Base-by-base conservation (phyloP, 30 jellyfish, hydroid and myxozoan genomes). In the Rhopilema esculentum region DNA sequence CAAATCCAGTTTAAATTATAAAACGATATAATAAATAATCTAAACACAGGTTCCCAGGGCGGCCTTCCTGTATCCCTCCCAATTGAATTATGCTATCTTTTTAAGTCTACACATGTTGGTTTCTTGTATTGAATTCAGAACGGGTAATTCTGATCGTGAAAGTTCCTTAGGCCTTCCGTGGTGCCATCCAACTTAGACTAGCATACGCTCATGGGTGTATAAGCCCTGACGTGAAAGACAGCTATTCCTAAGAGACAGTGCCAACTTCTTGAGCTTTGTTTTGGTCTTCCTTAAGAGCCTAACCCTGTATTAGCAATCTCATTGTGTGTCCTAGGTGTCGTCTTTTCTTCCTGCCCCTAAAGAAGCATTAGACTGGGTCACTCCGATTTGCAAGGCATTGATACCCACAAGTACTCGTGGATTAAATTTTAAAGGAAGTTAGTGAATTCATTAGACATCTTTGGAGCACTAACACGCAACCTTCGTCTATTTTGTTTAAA, bases 221-320 rank as follows among this genome's bases (percentile, higher is more conserved):
- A 28, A 49, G 33, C 30, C 30, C 33, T 29, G 33, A 66, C 30
- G 33, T 29, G 77, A 17, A 23, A 9, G 29, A 26, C 49, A 71
- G 64, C 33, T 40, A 71, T 27, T 26, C 21, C 28, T 53, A 49
- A 66, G 48, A 62, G 80, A 27, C 61, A 50, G 70, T 19, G 72
- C 12, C 23, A 1, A 6, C 65, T 25, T 16, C 67, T 7, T 16
- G 26, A 1, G 27, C 27, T 27, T 57, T 49, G 53, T 28, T 32
- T 27, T 18, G 26, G 71, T 53, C 80, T 57, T 79, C 89, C 89
- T 79, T 26, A 79, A 53, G 31, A 66, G 80, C 89, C 89, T 62
- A 79, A 27, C 63, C 66, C 66, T 64, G n/a, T 40, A 40, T 40
- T 40, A 40, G 57, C 12, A 40, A 40, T 40, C 9, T 12, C 57